Evolutionary conservation across 2,888 invertebrate genomes (phyloP), one percentile per base, ranked within the genome.

Genomic region (Morpho deidamia): DNA sequence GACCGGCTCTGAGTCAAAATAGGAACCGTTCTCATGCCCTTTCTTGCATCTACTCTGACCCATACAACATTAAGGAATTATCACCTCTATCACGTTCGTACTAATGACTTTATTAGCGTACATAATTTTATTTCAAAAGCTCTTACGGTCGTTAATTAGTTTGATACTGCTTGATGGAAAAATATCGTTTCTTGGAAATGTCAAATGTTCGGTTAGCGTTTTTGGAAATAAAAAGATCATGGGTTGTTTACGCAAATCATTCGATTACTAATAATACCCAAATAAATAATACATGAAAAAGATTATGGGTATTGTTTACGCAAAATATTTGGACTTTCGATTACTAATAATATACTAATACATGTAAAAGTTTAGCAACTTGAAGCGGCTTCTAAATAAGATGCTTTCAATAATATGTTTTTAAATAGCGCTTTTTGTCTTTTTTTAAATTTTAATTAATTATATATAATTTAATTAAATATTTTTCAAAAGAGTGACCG

Each of bases 1-100:
- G 78, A 80, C 83, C 69, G 76, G 83, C 78, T 77, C 61, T 81
- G 80, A 82, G 71, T 81, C 82, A 78, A 71, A 60, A 56, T 64
- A 49, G 44, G 48, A 55, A 56, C 59, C 52, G 69, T 83, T 86
- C 86, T 72, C 84, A 85, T 84, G 85, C 74, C 78, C 83, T 77
- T 64, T 61, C 52, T 49, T 57, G 56, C 53, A 63, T 62, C 66
- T 59, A 60, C 60, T 46, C 61, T 59, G 50, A 60, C 53, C 53
- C 11, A 39, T 35, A 45, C 32, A 2, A 33, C 10, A 9, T 14
- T 51, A 40, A 12, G 40, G 38, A 35, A 51, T 45, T 56, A 42
- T 44, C 8, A 44, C 8, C 39, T 42, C 10, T 56, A 56, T 40
- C 1, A 7, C 9, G 9, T 35, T 11, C 0, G 1, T 7, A 0